Conservation (phyloP, 2,888 invertebrate genomes). For the Eupithecia inturbata region DNA sequence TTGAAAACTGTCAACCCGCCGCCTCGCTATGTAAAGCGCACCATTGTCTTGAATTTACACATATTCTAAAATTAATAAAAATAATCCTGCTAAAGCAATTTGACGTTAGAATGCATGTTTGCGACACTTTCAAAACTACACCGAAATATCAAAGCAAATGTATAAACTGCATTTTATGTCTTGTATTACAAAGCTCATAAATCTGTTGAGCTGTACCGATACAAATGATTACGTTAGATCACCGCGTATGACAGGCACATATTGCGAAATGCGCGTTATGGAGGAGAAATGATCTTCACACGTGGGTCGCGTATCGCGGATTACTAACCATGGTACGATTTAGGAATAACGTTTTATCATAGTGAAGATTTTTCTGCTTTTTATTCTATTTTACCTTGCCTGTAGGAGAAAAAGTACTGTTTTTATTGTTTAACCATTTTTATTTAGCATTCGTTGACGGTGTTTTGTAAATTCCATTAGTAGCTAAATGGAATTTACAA, state of each 20-base stretch:
- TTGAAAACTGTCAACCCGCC: neutral
- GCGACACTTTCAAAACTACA: neutral
- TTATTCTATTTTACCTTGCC: neutral
- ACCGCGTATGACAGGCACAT: slow-evolving; percentile 48
- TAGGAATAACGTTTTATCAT: neutral
- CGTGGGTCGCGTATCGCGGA: slow-evolving; percentile 4
- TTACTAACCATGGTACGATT: neutral
- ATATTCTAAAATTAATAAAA: neutral
- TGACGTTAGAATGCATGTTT: neutral
- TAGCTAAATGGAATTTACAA: no score
- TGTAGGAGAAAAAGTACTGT: neutral
- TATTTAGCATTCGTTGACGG: neutral
- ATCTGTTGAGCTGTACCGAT: slow-evolving; percentile 42
- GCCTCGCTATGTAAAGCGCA: neutral
- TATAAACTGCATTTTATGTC: slow-evolving; percentile 1
- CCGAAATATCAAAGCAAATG: neutral
- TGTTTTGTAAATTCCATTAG: no score
- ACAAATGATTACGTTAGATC: slow-evolving; percentile 53
- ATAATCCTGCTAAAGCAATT: neutral
- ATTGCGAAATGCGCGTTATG: slow-evolving; percentile 34
- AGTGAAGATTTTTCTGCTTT: neutral
- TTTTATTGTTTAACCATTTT: neutral
- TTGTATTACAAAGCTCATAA: slow-evolving; percentile 37
- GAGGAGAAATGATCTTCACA: slow-evolving; percentile 12
- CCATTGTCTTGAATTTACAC: neutral